A percentile compares a stretch with the other conserved stretches of the same genome.
These are phyloP conservation scores for Ormyrus labotus DNA, from an alignment of 2,888 invertebrate species.

Conservation along the genomic window DNA sequence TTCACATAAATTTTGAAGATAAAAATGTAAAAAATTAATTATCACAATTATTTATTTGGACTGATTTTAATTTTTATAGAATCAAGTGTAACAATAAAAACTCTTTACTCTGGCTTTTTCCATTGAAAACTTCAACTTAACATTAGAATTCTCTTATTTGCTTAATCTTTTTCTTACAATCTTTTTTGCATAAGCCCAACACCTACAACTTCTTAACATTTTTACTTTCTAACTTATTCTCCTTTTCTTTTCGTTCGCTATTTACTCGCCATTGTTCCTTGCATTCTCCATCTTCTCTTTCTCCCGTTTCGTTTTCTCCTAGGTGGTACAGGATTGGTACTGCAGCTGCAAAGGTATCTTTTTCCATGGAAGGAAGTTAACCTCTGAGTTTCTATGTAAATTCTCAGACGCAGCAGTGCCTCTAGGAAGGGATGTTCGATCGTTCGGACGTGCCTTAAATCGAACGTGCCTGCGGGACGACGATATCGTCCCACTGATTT, in stretches of 20 bases:
- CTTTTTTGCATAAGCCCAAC: too few relatives aligned
- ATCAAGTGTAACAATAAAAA: too few relatives aligned
- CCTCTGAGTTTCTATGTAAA: slow-evolving; percentile 66
- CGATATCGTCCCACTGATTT: slow-evolving; percentile 42
- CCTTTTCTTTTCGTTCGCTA: not conserved
- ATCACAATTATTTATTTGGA: too few relatives aligned
- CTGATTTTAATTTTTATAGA: too few relatives aligned
- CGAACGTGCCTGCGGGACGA: slow-evolving; percentile 52
- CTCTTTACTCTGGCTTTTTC: too few relatives aligned
- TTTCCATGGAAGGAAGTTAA: slow-evolving; percentile 61
- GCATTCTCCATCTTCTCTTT: not conserved
- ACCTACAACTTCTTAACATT: too few relatives aligned
- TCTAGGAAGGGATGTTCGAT: slow-evolving; percentile 47
- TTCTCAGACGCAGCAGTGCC: slow-evolving; percentile 51
- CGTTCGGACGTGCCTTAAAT: slow-evolving; percentile 59
- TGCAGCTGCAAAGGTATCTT: slow-evolving; percentile 6
- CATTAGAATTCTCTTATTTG: too few relatives aligned
- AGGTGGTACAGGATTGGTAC: not conserved
- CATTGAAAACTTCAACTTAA: too few relatives aligned
- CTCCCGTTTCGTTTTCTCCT: not conserved
- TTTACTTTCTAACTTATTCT: too few relatives aligned
- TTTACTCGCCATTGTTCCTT: not conserved
- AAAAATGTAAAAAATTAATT: too few relatives aligned
- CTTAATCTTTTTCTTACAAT: too few relatives aligned
- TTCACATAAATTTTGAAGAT: too few relatives aligned